phyloP scores from a whole-genome alignment of 2,797 vertebrate genomes.

The Micrastur ruficollis region DNA sequence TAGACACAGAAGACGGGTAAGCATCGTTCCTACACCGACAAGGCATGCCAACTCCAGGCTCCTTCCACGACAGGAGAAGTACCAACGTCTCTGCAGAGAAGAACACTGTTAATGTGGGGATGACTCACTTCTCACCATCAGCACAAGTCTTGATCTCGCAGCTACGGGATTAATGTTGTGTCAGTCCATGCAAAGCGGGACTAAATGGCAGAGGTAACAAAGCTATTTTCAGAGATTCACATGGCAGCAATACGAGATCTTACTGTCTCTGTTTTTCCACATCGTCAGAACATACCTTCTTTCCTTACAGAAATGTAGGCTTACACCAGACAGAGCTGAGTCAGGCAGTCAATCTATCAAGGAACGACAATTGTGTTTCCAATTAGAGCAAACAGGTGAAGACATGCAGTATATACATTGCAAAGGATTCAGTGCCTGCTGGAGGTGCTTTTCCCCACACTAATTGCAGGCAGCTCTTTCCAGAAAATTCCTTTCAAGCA shows the following conservation, averaged over 20 bases:
- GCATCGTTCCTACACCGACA: background rate
- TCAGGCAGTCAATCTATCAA: background rate
- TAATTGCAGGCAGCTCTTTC: background rate
- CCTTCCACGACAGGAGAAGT: background rate
- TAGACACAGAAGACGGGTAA: background rate
- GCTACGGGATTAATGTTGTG: background rate
- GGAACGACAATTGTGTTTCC: background rate
- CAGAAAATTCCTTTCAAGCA: background rate
- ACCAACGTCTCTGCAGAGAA: background rate
- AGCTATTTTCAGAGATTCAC: background rate
- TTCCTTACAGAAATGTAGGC: background rate
- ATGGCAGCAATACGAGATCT: background rate
- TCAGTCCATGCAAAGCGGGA: background rate
- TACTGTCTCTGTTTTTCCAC: background rate
- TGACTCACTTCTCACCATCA: background rate
- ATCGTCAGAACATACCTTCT: background rate
- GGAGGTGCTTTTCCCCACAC: background rate
- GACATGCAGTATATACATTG: background rate
- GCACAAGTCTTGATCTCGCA: background rate
- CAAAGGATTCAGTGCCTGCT: background rate
- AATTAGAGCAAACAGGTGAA: background rate
- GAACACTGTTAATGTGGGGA: rapidly evolving
- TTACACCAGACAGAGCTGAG: background rate
- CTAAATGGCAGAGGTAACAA: background rate
- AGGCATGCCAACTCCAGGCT: background rate